Conservation (phyloP, 2,888 invertebrate species). For the Polyommatus iphigenia region DNA sequence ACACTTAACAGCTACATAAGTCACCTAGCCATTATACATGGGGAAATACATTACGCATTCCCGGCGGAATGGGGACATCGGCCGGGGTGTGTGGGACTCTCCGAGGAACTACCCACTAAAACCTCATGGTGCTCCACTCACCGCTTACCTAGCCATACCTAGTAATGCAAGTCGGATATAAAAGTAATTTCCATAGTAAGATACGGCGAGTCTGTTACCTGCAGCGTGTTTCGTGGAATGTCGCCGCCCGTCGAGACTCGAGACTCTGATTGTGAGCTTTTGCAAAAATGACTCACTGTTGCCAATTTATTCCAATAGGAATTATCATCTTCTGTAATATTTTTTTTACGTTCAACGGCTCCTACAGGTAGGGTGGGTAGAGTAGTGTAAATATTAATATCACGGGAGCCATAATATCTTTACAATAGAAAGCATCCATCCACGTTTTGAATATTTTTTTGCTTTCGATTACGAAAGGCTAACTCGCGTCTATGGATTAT, state of each 20-base stretch:
- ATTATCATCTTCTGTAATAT: not conserved
- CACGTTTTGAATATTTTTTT: not conserved
- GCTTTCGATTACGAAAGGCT: not conserved
- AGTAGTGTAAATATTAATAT: too few relatives aligned
- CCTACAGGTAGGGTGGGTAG: not conserved
- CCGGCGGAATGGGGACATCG: too few relatives aligned
- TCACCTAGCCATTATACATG: too few relatives aligned
- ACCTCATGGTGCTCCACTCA: too few relatives aligned
- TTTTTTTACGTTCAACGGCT: not conserved
- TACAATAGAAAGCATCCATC: not conserved
- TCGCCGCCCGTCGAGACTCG: constrained; percentile 63
- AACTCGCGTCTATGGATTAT: not conserved
- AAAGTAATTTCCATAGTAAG: constrained; percentile 16
- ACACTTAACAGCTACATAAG: too few relatives aligned
- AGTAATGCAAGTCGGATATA: not conserved
- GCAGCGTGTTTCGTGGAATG: constrained; percentile 58
- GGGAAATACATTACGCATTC: too few relatives aligned
- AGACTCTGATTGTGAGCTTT: constrained; percentile 66
- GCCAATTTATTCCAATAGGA: constrained; percentile 31
- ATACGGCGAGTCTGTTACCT: constrained; percentile 23
- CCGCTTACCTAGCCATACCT: too few relatives aligned
- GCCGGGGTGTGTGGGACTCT: too few relatives aligned
- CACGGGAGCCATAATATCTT: not conserved
- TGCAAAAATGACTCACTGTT: constrained; percentile 65
- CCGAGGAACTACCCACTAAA: too few relatives aligned